A percentile compares a stretch with the other conserved stretches of the same genome.
Evolutionary conservation across 1,140 invertebrate genomes (phyloP).

Genomic region (Melanaphis sacchari): DNA sequence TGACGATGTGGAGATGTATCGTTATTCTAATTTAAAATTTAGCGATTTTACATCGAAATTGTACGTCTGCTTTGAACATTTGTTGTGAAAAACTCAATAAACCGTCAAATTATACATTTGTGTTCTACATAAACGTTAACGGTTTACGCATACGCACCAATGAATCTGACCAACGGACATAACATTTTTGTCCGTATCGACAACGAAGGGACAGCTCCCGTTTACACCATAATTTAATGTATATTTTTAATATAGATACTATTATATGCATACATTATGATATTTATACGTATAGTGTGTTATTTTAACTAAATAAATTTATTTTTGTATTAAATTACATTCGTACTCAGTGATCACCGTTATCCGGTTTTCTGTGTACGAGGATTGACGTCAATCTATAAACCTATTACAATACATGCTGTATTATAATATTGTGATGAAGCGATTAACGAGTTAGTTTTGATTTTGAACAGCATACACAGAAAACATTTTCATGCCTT

Average conservation of each 20-base stretch:
- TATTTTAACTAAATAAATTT: not conserved
- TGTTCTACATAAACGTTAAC: not conserved
- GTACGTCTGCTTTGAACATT: not conserved
- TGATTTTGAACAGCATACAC: not conserved
- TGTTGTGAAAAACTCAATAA: not conserved
- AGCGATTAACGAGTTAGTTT: not conserved
- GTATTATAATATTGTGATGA: not conserved
- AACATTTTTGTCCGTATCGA: not conserved
- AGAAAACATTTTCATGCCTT: not conserved
- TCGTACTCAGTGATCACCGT: too few relatives aligned
- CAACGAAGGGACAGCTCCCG: not conserved
- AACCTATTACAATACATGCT: not conserved
- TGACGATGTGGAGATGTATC: too few relatives aligned
- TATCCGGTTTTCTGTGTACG: not conserved
- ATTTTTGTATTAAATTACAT: not conserved
- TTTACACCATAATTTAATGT: not conserved
- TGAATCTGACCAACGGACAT: not conserved
- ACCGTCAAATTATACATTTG: not conserved
- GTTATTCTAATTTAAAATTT: too few relatives aligned
- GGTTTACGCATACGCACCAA: not conserved
- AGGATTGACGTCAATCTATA: not conserved
- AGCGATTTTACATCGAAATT: too few relatives aligned
- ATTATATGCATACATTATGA: too few relatives aligned
- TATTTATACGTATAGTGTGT: not conserved
- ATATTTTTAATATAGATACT: not conserved